A percentile compares a stretch with the other conserved stretches of the same genome.
Evolutionary conservation across 2,888 invertebrate species (phyloP).

Genomic region (Orgyia antiqua): DNA sequence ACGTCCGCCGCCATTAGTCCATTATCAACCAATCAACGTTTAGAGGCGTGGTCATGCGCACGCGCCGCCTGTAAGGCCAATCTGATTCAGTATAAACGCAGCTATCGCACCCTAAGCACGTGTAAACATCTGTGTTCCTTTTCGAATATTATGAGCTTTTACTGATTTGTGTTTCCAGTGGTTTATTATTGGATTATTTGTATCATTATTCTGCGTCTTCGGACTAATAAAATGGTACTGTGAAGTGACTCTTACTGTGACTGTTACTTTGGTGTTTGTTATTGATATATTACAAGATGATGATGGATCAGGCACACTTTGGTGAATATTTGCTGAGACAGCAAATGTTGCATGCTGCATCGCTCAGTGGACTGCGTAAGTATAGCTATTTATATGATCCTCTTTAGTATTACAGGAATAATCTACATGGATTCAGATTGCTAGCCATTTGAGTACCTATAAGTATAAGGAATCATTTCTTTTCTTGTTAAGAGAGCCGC

Average conservation of each 20-base stretch:
- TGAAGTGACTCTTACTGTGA: constrained; percentile 51
- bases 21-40: constrained; percentile 42
- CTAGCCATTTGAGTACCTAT: no score
- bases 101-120: constrained; percentile 59
- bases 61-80: constrained; percentile 58
- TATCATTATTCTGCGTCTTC: constrained; percentile 25
- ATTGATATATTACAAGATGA: constrained; percentile 41
- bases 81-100: constrained; percentile 61
- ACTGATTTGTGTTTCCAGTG: constrained; percentile 38
- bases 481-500: no score
- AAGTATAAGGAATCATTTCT: no score
- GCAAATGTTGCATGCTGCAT: constrained; percentile 72
- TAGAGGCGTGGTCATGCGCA: constrained; percentile 58
- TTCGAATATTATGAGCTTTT: constrained; percentile 50
- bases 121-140: constrained; percentile 29
- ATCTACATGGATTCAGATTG: no score
- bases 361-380: constrained; percentile 68
- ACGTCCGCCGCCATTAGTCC: constrained; percentile 49
- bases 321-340: constrained; percentile 71
- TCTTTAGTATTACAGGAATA: no score
- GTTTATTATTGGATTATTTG: constrained; percentile 21
- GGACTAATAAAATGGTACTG: constrained; percentile 46
- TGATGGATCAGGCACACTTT: constrained; percentile 74
- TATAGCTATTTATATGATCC: constrained; percentile 11
- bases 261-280: constrained; percentile 31